phyloP scores from a whole-genome alignment of 1,140 invertebrate species.

The Diabrotica virgifera region DNA sequence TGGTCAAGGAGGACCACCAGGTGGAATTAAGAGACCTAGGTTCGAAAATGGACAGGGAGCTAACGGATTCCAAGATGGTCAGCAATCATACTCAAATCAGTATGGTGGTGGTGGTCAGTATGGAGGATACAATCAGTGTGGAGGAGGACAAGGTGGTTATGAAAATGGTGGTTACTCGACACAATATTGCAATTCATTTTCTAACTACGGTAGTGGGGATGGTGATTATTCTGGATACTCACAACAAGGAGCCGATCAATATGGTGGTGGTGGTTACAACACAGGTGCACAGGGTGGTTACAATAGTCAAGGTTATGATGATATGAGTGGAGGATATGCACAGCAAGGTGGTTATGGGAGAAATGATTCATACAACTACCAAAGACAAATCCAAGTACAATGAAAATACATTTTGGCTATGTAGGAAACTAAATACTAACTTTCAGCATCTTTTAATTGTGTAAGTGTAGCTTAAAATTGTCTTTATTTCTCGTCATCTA shows the following conservation, averaged over 20 bases:
- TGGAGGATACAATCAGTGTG: constrained; percentile 21
- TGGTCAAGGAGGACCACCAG: constrained; percentile 11
- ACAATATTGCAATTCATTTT: constrained; percentile 4
- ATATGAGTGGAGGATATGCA: constrained; percentile 18
- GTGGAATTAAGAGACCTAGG: constrained; percentile 31
- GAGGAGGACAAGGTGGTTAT: constrained; percentile 19
- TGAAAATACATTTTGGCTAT: too few species aligned
- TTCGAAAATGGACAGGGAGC: constrained; percentile 30
- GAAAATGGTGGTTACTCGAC: constrained; percentile 15
- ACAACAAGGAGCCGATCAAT: constrained; percentile 18
- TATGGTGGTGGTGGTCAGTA: constrained; percentile 18
- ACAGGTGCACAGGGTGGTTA: constrained; percentile 19
- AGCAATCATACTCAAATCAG: constrained; percentile 17
- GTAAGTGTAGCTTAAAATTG: too few species aligned
- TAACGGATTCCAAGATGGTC: constrained; percentile 27
- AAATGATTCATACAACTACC: too few species aligned
- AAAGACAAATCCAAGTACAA: too few species aligned
- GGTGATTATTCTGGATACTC: constrained; percentile 23
- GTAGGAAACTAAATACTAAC: too few species aligned
- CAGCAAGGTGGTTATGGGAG: constrained; percentile 7
- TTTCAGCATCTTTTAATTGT: too few species aligned
- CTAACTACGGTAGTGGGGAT: constrained; percentile 7
- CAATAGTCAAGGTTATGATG: constrained; percentile 15
- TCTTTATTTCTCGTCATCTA: too few species aligned
- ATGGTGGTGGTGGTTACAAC: constrained; percentile 28